These are phyloP conservation scores for Eudyptes chrysolophus DNA, from an alignment of 2,113 vertebrate species.

Conservation along the genomic window DNA sequence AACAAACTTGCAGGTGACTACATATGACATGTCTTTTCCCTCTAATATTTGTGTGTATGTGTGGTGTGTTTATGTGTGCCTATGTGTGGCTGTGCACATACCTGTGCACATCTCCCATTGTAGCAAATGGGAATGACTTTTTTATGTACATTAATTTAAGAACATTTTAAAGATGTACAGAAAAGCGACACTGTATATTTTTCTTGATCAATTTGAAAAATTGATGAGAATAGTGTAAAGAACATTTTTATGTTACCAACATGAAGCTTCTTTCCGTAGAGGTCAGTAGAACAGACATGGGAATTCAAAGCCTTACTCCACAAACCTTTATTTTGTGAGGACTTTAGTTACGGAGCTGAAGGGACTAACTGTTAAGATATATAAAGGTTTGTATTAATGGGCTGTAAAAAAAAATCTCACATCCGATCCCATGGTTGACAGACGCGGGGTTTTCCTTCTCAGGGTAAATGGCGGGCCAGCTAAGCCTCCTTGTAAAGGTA, in stretches of 20 bases:
- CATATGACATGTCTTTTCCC: slow-evolving; percentile 14
- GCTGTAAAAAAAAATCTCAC: background rate
- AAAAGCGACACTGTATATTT: slow-evolving; percentile 63
- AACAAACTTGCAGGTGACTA: background rate
- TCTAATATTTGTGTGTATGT: background rate
- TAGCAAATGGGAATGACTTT: slow-evolving; percentile 19
- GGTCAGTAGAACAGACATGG: slow-evolving; percentile 2
- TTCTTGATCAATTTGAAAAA: slow-evolving; percentile 62
- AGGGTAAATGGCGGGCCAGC: background rate
- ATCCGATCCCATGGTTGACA: slow-evolving; percentile 1
- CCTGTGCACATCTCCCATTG: slow-evolving; percentile 14
- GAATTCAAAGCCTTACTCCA: slow-evolving; percentile 27
- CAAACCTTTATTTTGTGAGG: slow-evolving; percentile 29
- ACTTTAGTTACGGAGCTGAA: background rate
- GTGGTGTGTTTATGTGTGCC: background rate
- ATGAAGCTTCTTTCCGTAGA: slow-evolving; percentile 37
- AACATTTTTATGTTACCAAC: slow-evolving; percentile 29
- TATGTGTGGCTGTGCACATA: slow-evolving; percentile 19
- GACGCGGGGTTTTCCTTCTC: background rate
- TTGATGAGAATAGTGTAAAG: slow-evolving; percentile 43
- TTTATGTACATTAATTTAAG: slow-evolving; percentile 53
- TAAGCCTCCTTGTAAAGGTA: slow-evolving; percentile 17
- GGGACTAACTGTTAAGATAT: background rate
- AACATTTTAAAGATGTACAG: slow-evolving; percentile 59
- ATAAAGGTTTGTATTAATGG: background rate